Conservation (phyloP, 2,113 vertebrate genomes). For the Phoxinus phoxinus region DNA sequence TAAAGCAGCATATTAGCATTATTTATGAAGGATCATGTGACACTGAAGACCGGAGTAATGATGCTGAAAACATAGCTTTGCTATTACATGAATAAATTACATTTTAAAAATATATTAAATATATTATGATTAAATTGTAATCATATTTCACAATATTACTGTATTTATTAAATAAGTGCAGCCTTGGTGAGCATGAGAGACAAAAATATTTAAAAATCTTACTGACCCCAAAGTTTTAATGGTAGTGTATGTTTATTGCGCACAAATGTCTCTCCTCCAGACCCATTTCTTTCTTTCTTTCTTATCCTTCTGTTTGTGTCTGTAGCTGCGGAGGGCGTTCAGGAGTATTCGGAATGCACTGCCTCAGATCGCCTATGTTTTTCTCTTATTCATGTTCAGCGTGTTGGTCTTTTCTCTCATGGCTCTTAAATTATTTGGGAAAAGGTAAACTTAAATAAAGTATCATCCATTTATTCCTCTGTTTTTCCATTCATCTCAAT, state of each 20-base stretch:
- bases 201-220: not conserved
- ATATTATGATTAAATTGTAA: too few relatives aligned
- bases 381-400: conserved; percentile 92
- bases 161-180: not conserved
- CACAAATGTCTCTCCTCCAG: not conserved
- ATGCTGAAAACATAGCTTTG: too few relatives aligned
- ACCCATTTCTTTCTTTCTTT: not conserved
- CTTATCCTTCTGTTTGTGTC: not conserved
- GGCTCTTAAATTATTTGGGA: conserved; percentile 89
- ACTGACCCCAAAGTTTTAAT: not conserved
- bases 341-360: conserved; percentile 90
- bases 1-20: not conserved
- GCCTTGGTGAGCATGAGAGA: not conserved
- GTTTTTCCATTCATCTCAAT: not conserved
- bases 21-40: not conserved
- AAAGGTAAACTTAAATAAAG: conserved; percentile 74
- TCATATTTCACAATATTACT: not conserved
- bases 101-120: not conserved
- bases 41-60: not conserved
- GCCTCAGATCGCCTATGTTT: conserved; percentile 88
- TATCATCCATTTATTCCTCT: not conserved
- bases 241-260: not conserved
- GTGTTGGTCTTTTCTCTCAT: conserved; percentile 92
- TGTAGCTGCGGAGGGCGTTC: conserved; percentile 88
- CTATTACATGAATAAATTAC: too few relatives aligned